A percentile compares a stretch with the other conserved stretches of the same genome.
Evolutionary conservation across 2,888 invertebrate genomes (phyloP).

Genomic region (Nymphalis urticae): DNA sequence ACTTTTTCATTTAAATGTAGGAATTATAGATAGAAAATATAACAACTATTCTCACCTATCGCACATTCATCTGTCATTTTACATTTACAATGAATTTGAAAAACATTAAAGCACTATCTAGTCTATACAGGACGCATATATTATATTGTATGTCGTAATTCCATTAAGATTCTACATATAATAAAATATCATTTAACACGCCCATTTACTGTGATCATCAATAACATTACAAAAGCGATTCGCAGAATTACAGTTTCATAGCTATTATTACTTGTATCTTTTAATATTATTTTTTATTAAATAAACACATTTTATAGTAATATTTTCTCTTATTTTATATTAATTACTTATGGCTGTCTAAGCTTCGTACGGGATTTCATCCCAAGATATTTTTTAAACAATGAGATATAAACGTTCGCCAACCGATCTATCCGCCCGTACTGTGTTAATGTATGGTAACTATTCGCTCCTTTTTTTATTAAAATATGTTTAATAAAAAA

Average conservation of each 20-base stretch:
- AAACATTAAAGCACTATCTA: background rate
- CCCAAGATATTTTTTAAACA: too few relatives aligned
- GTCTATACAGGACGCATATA: background rate
- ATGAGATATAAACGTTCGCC: too few relatives aligned
- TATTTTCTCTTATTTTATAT: background rate
- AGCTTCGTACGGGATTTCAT: background rate
- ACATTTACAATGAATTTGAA: background rate
- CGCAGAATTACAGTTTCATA: constrained; percentile 3
- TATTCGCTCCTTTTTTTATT: too few relatives aligned
- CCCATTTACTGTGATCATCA: constrained; percentile 6
- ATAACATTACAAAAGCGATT: constrained; percentile 8
- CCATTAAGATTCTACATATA: constrained; percentile 6
- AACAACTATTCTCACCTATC: background rate
- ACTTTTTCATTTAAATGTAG: background rate
- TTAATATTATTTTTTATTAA: constrained; percentile 8
- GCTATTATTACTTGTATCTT: constrained; percentile 5
- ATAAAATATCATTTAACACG: constrained; percentile 12
- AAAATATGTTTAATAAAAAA: too few relatives aligned
- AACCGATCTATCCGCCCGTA: too few relatives aligned
- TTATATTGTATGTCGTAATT: constrained; percentile 1
- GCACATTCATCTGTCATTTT: background rate
- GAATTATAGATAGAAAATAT: background rate
- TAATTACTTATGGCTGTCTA: background rate
- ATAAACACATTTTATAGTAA: background rate
- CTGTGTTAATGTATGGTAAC: too few relatives aligned